A percentile compares a stretch with the other conserved stretches of the same genome.
Evolutionary conservation across 2,888 invertebrate species (phyloP).

Genomic region (Trissolcus japonicus): DNA sequence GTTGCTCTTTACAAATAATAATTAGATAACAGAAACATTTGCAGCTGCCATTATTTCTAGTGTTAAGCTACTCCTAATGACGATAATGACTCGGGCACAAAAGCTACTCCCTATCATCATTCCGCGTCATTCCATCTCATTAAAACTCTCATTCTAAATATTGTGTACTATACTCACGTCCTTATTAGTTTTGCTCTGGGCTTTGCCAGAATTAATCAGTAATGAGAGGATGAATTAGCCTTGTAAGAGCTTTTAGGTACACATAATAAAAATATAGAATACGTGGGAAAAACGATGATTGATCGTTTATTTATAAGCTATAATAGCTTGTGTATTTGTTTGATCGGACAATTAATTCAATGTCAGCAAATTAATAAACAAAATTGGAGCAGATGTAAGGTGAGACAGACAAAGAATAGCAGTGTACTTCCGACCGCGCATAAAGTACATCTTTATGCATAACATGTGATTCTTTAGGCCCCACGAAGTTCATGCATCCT

Average conservation of each 20-base stretch:
- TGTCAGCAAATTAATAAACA: too few relatives aligned
- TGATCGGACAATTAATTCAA: too few relatives aligned
- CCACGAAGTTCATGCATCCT: not conserved
- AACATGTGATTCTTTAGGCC: not conserved
- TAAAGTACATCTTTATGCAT: not conserved
- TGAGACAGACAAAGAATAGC: not conserved
- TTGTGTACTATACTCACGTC: not conserved
- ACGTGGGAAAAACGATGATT: too few relatives aligned
- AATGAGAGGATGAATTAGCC: not conserved
- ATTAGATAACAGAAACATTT: conserved; percentile 38
- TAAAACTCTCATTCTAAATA: conserved; percentile 12
- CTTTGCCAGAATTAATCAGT: conserved; percentile 29
- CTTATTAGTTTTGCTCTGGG: conserved; percentile 28
- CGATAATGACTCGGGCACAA: conserved; percentile 27
- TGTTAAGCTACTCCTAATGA: conserved; percentile 35
- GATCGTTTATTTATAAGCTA: too few relatives aligned
- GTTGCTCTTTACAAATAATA: conserved; percentile 24
- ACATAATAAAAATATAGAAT: too few relatives aligned
- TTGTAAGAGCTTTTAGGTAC: too few relatives aligned
- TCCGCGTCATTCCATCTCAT: conserved; percentile 37
- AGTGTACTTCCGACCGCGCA: not conserved
- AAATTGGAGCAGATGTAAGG: too few relatives aligned
- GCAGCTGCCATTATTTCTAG: conserved; percentile 24
- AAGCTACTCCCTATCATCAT: conserved; percentile 32
- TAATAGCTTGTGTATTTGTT: too few relatives aligned